Percentiles rank a stretch among this genome's conserved stretches.
These are phyloP conservation scores for Loxodonta africana DNA, from an alignment of 2,113 vertebrate species.

Conservation along the genomic window DNA sequence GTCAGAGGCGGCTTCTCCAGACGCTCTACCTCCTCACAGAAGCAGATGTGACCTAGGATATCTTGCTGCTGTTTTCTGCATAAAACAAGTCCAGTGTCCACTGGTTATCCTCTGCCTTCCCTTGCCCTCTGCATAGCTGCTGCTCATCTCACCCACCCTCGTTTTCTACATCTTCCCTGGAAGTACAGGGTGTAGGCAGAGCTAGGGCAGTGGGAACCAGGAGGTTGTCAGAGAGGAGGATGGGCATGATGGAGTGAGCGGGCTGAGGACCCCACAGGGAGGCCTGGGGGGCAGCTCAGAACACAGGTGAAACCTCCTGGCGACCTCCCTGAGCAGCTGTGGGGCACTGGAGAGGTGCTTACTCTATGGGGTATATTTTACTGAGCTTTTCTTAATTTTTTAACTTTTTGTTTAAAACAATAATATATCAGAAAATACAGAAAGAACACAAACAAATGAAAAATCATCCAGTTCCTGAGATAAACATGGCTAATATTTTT, in stretches of 20 bases:
- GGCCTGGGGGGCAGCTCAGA: not conserved
- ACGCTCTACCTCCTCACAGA: conserved; percentile 40
- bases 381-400: conserved; percentile 1
- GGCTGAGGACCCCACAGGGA: rapidly evolving
- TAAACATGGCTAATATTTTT: not conserved
- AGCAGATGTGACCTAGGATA: conserved; percentile 60
- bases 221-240: not conserved
- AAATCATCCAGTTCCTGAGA: not conserved
- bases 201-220: not conserved
- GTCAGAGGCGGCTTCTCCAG: conserved; percentile 32
- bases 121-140: not conserved
- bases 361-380: not conserved
- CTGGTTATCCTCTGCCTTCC: not conserved
- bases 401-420: conserved; percentile 23
- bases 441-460: not conserved
- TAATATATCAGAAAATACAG: not conserved
- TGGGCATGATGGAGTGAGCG: not conserved
- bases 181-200: not conserved
- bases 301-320: not conserved
- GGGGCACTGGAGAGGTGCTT: not conserved
- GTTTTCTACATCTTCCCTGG: not conserved
- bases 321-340: not conserved
- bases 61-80: not conserved
- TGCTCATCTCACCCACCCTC: not conserved
- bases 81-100: not conserved